phyloP scores from a whole-genome alignment of 2,888 invertebrate species.

The Tenthredo livida region DNA sequence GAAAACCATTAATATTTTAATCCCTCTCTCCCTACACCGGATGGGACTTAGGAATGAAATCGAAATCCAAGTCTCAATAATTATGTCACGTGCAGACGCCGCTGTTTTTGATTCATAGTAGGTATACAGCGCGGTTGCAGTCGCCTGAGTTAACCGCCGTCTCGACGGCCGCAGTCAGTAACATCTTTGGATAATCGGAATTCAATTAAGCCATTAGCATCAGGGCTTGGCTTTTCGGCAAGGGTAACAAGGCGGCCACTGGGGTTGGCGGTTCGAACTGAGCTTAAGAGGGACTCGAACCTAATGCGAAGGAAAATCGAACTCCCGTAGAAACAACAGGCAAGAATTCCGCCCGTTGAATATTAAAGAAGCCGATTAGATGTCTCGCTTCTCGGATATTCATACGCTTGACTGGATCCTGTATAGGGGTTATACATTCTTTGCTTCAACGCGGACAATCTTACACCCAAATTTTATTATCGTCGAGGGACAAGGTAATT shows the following conservation, averaged over 20 bases:
- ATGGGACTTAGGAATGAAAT: conserved; percentile 68
- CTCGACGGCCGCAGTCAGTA: conserved; percentile 58
- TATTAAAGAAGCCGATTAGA: conserved; percentile 9
- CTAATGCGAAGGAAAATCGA: conserved; percentile 68
- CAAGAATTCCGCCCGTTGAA: conserved; percentile 56
- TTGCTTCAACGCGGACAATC: background rate
- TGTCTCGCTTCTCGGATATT: conserved; percentile 13
- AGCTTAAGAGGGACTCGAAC: conserved; percentile 53
- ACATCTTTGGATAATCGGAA: conserved; percentile 76
- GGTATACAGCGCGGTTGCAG: conserved; percentile 33
- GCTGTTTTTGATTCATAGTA: conserved; percentile 75
- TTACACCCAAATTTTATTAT: conserved; percentile 4
- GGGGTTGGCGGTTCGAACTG: conserved; percentile 25
- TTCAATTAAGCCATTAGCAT: conserved; percentile 76
- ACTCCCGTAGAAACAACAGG: conserved; percentile 60
- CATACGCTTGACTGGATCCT: background rate
- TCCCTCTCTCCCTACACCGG: conserved; percentile 64
- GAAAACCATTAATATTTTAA: conserved; percentile 68
- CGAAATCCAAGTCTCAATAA: conserved; percentile 74
- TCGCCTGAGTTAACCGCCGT: conserved; percentile 43
- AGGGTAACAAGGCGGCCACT: conserved; percentile 40
- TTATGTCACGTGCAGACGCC: conserved; percentile 73
- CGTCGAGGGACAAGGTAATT: background rate
- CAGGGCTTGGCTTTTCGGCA: conserved; percentile 57
- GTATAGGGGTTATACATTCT: background rate